A percentile compares a stretch with the other conserved stretches of the same genome.
phyloP scores from a whole-genome alignment of 1,140 invertebrate species.

The Listronotus bonariensis region DNA sequence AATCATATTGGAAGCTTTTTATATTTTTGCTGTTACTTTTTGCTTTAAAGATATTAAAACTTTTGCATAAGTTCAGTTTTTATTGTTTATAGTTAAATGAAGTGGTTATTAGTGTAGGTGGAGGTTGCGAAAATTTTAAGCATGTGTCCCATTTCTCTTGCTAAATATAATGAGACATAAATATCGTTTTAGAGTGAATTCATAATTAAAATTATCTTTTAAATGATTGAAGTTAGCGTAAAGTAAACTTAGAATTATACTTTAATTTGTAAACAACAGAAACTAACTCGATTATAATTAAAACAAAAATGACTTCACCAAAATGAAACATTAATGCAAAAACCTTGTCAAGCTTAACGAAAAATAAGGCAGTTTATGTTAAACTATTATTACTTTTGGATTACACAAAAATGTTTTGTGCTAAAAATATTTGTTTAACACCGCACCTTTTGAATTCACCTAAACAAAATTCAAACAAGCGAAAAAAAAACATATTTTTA shows the following conservation, averaged over 20 bases:
- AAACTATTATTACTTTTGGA: neutral
- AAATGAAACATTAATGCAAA: slow-evolving; percentile 14
- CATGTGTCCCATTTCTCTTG: slow-evolving; percentile 5
- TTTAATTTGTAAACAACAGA: slow-evolving; percentile 28
- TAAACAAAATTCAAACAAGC: too few relatives aligned
- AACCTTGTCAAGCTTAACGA: slow-evolving; percentile 5
- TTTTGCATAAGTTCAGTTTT: too few relatives aligned
- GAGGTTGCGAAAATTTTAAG: too few relatives aligned
- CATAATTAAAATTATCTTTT: slow-evolving; percentile 31
- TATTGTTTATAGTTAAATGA: too few relatives aligned
- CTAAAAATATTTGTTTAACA: too few relatives aligned
- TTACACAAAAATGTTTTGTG: too few relatives aligned
- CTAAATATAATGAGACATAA: slow-evolving; percentile 4
- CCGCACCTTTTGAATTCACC: too few relatives aligned
- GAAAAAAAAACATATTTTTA: too few relatives aligned
- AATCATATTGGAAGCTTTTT: too few relatives aligned
- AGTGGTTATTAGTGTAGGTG: too few relatives aligned
- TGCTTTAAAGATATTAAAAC: too few relatives aligned
- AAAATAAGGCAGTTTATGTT: slow-evolving; percentile 8
- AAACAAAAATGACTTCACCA: slow-evolving; percentile 20
- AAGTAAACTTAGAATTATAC: slow-evolving; percentile 19
- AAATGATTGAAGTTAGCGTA: slow-evolving; percentile 22
- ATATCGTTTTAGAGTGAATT: slow-evolving; percentile 14
- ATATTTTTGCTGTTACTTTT: too few relatives aligned
- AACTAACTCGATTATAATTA: slow-evolving; percentile 12